Percentiles rank a stretch among this genome's conserved stretches.
phyloP scores from a whole-genome alignment of 2,888 invertebrate genomes.

The Cabera pusaria region DNA sequence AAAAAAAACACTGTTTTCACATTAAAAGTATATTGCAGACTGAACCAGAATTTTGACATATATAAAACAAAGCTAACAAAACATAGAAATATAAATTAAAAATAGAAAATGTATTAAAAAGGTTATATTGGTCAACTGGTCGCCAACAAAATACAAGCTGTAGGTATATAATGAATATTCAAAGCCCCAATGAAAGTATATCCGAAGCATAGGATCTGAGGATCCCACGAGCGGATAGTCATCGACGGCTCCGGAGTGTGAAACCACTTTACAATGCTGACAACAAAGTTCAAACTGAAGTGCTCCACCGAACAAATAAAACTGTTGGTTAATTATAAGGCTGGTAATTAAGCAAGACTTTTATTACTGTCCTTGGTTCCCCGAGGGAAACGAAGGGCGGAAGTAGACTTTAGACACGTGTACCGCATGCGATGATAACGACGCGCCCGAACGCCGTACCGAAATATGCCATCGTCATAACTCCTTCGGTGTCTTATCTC shows the following conservation, averaged over 20 bases:
- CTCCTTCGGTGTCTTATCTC: slow-evolving; percentile 25
- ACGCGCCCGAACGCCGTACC: slow-evolving; percentile 36
- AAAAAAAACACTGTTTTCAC: no score
- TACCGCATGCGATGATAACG: slow-evolving; percentile 68
- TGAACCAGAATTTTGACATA: no score
- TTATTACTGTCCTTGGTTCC: slow-evolving; percentile 67
- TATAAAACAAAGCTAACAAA: no score
- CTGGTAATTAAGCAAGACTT: slow-evolving; percentile 64
- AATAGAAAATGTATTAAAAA: no score
- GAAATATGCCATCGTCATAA: slow-evolving; percentile 32
- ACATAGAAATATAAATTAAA: no score
- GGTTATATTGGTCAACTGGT: no score
- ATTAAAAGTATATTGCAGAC: no score
- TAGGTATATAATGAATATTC: slow-evolving; percentile 20
- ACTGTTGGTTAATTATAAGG: slow-evolving; percentile 53
- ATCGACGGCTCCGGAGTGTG: slow-evolving; percentile 3
- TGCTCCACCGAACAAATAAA: slow-evolving; percentile 38
- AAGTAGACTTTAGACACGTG: slow-evolving; percentile 70
- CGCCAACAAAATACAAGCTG: no score
- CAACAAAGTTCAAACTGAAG: slow-evolving; percentile 31
- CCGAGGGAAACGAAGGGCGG: slow-evolving; percentile 70
- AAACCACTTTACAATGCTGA: slow-evolving; percentile 18
- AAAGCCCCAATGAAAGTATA: slow-evolving; percentile 21
- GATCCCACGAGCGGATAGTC: slow-evolving; percentile 26
- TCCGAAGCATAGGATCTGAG: slow-evolving; percentile 22